Conservation (phyloP, 1,140 invertebrate species). For the Drosophila willistoni region DNA sequence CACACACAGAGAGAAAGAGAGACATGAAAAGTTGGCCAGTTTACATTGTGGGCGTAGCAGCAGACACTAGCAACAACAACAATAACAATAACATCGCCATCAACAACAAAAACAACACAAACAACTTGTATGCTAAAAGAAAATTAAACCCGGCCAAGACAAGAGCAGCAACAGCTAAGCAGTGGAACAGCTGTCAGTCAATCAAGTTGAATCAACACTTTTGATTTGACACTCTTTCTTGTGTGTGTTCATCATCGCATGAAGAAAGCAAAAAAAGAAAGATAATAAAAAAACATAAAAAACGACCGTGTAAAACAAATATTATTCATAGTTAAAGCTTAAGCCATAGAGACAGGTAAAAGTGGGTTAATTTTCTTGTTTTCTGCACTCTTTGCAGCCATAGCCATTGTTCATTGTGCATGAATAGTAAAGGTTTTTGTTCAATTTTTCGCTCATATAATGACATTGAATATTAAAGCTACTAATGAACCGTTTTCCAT, state of each 20-base stretch:
- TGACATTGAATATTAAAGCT: not conserved
- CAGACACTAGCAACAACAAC: conserved; percentile 30
- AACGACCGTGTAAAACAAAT: conserved; percentile 27
- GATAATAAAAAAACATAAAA: not conserved
- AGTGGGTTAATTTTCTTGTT: conserved; percentile 52
- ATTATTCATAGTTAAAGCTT: conserved; percentile 41
- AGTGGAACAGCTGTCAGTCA: conserved; percentile 25
- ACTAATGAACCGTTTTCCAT: not conserved
- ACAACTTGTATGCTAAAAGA: conserved; percentile 7
- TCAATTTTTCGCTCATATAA: not conserved
- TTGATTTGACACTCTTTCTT: conserved; percentile 41
- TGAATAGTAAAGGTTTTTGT: not conserved
- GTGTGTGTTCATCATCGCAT: conserved; percentile 30
- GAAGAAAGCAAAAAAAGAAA: conserved; percentile 18
- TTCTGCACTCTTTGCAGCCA: not conserved
- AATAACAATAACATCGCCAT: too few relatives aligned
- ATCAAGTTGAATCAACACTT: conserved; percentile 52
- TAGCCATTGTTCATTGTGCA: not conserved
- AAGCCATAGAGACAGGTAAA: conserved; percentile 29
- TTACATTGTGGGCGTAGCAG: conserved; percentile 33
- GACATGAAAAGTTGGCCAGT: conserved; percentile 42
- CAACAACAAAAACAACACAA: conserved; percentile 18
- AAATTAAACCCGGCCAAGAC: conserved; percentile 25
- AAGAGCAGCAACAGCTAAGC: not conserved
- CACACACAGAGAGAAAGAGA: conserved; percentile 17